These are phyloP conservation scores for Caenorhabditis parvicauda DNA, from an alignment of 2,888 invertebrate species.

Conservation along the genomic window DNA sequence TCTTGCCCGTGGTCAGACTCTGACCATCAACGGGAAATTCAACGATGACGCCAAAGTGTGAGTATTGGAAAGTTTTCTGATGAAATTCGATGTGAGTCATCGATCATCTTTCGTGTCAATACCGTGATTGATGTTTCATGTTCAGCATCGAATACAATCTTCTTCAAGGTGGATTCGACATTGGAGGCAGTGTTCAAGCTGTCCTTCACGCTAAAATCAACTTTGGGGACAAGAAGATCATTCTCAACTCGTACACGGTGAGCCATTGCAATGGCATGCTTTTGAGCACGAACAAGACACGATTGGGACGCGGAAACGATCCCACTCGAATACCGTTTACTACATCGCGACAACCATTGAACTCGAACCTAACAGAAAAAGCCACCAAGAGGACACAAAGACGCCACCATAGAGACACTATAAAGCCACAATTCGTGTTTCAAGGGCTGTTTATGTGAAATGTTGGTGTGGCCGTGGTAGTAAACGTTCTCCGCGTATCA, in stretches of 20 bases:
- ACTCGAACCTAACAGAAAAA: no score
- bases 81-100: not conserved
- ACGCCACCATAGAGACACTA: no score
- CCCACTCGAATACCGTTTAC: no score
- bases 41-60: constrained; percentile 40
- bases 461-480: no score
- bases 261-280: not conserved
- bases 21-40: constrained; percentile 47
- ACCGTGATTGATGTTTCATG: not conserved
- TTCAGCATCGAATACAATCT: constrained; percentile 41
- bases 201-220: constrained; percentile 54
- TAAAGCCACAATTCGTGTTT: no score
- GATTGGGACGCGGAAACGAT: not conserved
- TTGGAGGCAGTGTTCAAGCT: constrained; percentile 37
- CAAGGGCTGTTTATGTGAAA: no score
- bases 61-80: constrained; percentile 2
- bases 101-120: not conserved
- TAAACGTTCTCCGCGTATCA: no score
- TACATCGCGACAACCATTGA: no score
- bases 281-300: not conserved
- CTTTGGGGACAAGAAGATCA: constrained; percentile 54
- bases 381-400: no score
- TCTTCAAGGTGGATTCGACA: constrained; percentile 35
- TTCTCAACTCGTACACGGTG: constrained; percentile 49
- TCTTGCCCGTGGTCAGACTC: constrained; percentile 49